These are phyloP conservation scores for Heterodera filipjevi DNA, from an alignment of 2,888 invertebrate genomes.

Conservation along the genomic window DNA sequence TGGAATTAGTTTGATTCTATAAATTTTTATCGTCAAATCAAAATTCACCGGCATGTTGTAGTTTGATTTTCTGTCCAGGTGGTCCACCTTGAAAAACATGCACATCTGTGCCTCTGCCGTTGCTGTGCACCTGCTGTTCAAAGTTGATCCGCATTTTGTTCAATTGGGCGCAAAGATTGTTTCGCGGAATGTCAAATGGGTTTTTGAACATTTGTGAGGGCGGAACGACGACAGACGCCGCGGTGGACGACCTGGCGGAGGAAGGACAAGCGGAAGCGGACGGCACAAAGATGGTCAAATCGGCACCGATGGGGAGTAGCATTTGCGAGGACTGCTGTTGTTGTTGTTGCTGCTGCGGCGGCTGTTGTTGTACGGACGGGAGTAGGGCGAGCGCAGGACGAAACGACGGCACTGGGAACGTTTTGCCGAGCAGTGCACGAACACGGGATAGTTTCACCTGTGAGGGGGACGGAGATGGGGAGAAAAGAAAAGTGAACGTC, in stretches of 20 bases:
- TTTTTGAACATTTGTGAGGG: conserved; percentile 77
- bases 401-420: conserved; percentile 1
- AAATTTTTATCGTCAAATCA: too few species aligned
- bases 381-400: conserved; percentile 5
- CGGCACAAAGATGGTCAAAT: conserved; percentile 18
- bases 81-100: conserved; percentile 67
- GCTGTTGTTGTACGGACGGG: background rate
- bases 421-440: conserved; percentile 22
- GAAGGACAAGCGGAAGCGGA: background rate
- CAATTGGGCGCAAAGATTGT: conserved; percentile 86
- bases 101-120: conserved; percentile 24
- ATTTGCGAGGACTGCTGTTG: background rate
- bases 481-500: background rate
- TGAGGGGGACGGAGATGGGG: background rate
- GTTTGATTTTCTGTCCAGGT: conserved; percentile 75
- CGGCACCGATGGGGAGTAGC: background rate
- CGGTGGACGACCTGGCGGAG: background rate
- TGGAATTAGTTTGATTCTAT: background rate
- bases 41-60: conserved; percentile 76
- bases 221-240: background rate
- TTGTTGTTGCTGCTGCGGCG: background rate
- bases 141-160: conserved; percentile 92
- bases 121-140: conserved; percentile 39
- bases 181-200: conserved; percentile 90
- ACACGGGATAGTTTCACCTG: conserved; percentile 23